Percentiles rank a stretch among this genome's conserved stretches.
Evolutionary conservation across 2,888 invertebrate species (phyloP).

Genomic region (Eupeodes latifasciatus): DNA sequence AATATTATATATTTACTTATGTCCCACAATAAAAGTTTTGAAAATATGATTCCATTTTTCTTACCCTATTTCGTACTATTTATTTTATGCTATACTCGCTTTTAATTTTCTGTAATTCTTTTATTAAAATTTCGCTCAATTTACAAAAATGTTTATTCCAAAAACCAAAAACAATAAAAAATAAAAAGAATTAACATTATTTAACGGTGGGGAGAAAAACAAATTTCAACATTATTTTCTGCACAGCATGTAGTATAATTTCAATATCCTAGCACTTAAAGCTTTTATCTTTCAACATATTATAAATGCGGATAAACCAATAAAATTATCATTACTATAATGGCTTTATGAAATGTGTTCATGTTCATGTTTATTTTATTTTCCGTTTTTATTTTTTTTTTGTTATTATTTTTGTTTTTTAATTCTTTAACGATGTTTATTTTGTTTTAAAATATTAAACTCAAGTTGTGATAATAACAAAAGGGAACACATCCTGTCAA

Average conservation of each 20-base stretch:
- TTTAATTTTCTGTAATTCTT: not conserved
- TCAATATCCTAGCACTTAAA: constrained; percentile 38
- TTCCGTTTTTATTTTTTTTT: not conserved
- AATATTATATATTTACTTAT: no score
- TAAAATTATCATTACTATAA: constrained; percentile 39
- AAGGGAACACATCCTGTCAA: constrained; percentile 13
- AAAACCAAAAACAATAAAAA: not conserved
- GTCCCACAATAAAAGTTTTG: no score
- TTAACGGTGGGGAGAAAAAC: not conserved
- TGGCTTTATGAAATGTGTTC: constrained; percentile 23
- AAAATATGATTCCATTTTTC: no score
- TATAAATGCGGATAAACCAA: constrained; percentile 26
- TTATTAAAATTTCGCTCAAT: not conserved
- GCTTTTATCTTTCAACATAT: constrained; percentile 21
- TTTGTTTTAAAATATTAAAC: constrained; percentile 1
- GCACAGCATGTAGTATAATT: constrained; percentile 7
- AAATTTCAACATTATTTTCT: constrained; percentile 10
- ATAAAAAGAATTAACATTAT: not conserved
- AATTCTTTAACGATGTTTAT: constrained; percentile 7
- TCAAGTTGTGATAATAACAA: constrained; percentile 4
- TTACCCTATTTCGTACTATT: no score
- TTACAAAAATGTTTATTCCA: not conserved
- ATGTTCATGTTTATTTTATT: no score
- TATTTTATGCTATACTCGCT: no score
- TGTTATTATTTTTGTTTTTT: not conserved